A percentile compares a stretch with the other conserved stretches of the same genome.
Conservation (phyloP, 30 jellyfish, hydroid and myxozoan genomes). For the Hydra vulgaris region DNA sequence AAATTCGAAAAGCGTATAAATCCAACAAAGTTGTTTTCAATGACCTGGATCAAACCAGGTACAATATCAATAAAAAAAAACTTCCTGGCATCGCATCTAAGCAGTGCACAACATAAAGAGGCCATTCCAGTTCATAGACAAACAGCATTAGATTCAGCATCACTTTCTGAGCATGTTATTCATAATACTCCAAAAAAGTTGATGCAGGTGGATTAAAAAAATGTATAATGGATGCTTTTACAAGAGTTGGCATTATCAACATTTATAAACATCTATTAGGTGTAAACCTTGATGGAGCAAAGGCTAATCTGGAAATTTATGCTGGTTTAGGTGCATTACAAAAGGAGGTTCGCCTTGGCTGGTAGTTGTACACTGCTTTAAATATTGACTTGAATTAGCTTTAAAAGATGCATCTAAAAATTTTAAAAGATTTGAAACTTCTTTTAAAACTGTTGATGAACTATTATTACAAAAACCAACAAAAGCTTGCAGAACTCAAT, state of each 20-base stretch:
- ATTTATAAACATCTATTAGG: background rate
- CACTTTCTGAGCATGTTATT: background rate
- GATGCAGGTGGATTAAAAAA: slow-evolving; percentile 23
- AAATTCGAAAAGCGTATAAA: background rate
- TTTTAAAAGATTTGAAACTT: background rate
- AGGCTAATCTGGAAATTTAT: slow-evolving; percentile 12
- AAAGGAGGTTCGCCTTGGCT: slow-evolving; percentile 29
- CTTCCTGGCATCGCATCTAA: background rate
- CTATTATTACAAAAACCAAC: slow-evolving; percentile 28
- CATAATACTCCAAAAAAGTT: background rate
- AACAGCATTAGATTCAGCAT: background rate
- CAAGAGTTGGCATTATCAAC: slow-evolving; percentile 16
- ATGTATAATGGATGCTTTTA: slow-evolving; percentile 14
- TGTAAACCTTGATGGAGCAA: slow-evolving; percentile 32
- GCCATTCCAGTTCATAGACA: background rate
- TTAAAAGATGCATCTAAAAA: slow-evolving; percentile 18
- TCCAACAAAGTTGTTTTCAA: background rate
- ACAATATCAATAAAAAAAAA: slow-evolving; percentile 1
- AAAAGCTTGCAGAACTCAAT: slow-evolving; percentile 35
- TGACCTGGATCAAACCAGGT: slow-evolving; percentile 14
- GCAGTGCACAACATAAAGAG: slow-evolving; percentile 1
- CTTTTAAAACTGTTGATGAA: slow-evolving; percentile 12
- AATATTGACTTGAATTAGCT: slow-evolving; percentile 32
- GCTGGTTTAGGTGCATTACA: slow-evolving; percentile 21
- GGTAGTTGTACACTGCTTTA: slow-evolving; percentile 27